These are phyloP conservation scores for Diabrotica undecimpunctata DNA, from an alignment of 1,140 invertebrate genomes.

Conservation along the genomic window DNA sequence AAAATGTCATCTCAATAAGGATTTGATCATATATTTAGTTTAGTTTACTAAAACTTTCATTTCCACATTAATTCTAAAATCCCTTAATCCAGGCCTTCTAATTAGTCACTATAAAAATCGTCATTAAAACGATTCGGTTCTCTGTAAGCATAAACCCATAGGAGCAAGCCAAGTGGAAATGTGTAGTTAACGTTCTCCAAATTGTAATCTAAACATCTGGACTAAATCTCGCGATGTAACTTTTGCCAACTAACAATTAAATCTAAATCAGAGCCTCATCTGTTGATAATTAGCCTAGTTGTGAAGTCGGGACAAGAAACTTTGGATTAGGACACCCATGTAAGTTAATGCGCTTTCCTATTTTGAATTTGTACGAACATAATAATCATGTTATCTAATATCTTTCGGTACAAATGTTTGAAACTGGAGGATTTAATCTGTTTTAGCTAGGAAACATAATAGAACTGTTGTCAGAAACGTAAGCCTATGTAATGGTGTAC, in stretches of 20 bases:
- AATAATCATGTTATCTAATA: slow-evolving; percentile 3
- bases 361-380: background rate
- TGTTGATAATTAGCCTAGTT: slow-evolving; percentile 2
- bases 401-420: background rate
- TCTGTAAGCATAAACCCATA: no score
- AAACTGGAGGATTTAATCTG: background rate
- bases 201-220: background rate
- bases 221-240: background rate
- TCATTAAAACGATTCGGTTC: no score
- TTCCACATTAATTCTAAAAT: no score
- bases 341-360: background rate
- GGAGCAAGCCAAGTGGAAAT: no score
- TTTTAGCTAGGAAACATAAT: background rate
- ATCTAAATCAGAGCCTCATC: background rate
- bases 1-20: no score
- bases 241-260: background rate
- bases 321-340: background rate
- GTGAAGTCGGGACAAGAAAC: slow-evolving; percentile 1
- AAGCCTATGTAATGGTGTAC: no score
- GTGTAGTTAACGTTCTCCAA: background rate
- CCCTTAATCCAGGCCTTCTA: no score
- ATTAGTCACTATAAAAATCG: no score
- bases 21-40: no score
- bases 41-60: no score
- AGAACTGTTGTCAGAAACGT: no score